Evolutionary conservation across 1,140 invertebrate genomes (phyloP).

Genomic region (Drosophila burlai): DNA sequence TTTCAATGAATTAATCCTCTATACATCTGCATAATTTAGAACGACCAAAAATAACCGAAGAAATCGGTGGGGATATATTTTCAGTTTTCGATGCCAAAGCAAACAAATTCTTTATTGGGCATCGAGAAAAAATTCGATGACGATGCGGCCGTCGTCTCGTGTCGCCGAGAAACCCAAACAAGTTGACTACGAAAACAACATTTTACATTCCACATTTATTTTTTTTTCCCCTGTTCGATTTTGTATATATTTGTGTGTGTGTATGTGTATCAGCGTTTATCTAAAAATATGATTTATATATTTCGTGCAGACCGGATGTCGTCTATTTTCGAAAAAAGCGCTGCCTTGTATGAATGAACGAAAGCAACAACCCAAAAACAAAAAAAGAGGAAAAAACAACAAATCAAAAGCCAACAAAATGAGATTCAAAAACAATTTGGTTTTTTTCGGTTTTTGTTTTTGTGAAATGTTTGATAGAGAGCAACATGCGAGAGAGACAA

Average conservation of each 20-base stretch:
- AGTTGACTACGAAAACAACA: slow-evolving; percentile 57
- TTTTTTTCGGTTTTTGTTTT: slow-evolving; percentile 28
- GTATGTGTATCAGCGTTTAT: slow-evolving; percentile 68
- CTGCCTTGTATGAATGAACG: slow-evolving; percentile 55
- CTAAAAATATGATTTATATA: slow-evolving; percentile 84
- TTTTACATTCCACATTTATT: slow-evolving; percentile 34
- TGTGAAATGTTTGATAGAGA: slow-evolving; percentile 59
- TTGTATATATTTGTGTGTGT: slow-evolving; percentile 38
- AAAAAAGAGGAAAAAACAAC: slow-evolving; percentile 1
- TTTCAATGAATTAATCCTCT: slow-evolving; percentile 4
- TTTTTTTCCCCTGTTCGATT: slow-evolving; percentile 21
- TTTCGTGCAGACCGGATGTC: slow-evolving; percentile 81
- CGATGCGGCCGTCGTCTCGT: slow-evolving; percentile 43
- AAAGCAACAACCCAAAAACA: slow-evolving; percentile 30
- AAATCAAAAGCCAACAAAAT: slow-evolving; percentile 39
- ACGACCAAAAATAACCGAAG: slow-evolving; percentile 11
- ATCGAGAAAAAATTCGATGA: slow-evolving; percentile 54
- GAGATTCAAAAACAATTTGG: slow-evolving; percentile 50
- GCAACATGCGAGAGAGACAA: slow-evolving; percentile 18
- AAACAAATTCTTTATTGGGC: slow-evolving; percentile 39
- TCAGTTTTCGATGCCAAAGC: slow-evolving; percentile 26
- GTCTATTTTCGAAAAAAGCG: slow-evolving; percentile 78
- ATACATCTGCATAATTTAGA: slow-evolving; percentile 9
- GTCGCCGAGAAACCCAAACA: slow-evolving; percentile 41
- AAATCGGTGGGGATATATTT: slow-evolving; percentile 15